Evolutionary conservation across 2,797 vertebrate genomes (phyloP).

Genomic region (Sebastiscus tertius): DNA sequence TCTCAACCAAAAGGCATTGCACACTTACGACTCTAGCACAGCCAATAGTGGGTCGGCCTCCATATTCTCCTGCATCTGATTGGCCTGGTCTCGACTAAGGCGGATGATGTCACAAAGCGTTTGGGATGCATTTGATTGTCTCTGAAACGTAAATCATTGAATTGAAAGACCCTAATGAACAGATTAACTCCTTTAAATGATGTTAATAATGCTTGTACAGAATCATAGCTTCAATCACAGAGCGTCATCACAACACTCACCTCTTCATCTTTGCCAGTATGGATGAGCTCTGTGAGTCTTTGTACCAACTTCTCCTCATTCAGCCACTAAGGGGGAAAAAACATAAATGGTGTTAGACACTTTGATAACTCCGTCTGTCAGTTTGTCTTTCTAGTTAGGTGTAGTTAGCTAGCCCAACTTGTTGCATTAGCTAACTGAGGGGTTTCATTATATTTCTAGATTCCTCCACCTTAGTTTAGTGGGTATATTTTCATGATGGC

Average conservation of each 20-base stretch:
- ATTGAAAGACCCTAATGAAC: neutral
- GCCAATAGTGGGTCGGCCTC: constrained; percentile 92
- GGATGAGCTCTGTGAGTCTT: constrained; percentile 93
- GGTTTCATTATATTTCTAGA: too few relatives aligned
- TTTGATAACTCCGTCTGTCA: too few relatives aligned
- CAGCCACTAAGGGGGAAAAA: constrained; percentile 87
- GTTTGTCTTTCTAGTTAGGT: too few relatives aligned
- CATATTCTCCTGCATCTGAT: constrained; percentile 89
- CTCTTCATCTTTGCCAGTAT: constrained; percentile 92
- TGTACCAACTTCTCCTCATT: constrained; percentile 93
- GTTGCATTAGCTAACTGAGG: too few relatives aligned
- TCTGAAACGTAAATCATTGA: constrained; percentile 66
- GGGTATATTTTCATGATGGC: too few relatives aligned
- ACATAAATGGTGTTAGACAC: neutral
- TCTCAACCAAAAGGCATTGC: neutral
- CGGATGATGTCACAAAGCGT: constrained; percentile 96
- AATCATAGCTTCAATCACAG: neutral
- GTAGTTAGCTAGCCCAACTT: too few relatives aligned
- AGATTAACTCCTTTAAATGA: neutral
- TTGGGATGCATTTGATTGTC: constrained; percentile 97
- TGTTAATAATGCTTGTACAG: neutral
- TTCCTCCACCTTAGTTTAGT: too few relatives aligned
- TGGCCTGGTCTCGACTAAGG: constrained; percentile 96
- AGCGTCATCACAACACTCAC: constrained; percentile 77
- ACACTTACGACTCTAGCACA: constrained; percentile 94